A percentile compares a stretch with the other conserved stretches of the same genome.
These are phyloP conservation scores for Mylabris phalerata DNA, from an alignment of 1,140 invertebrate species.

Conservation along the genomic window DNA sequence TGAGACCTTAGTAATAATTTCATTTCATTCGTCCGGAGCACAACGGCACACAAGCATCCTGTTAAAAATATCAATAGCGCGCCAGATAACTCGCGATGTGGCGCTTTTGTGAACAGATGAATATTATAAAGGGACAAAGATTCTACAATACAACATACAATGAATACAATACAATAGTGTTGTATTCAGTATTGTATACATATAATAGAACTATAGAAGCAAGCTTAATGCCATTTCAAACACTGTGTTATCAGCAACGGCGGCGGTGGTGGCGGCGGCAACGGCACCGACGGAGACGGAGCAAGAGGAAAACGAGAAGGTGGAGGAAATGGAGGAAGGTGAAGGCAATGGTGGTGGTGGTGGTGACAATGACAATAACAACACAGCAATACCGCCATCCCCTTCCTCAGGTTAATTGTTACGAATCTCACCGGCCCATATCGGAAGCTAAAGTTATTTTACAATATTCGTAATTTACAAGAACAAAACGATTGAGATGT, in stretches of 20 bases:
- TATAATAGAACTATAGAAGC: conserved; percentile 44
- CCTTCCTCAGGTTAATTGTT: no score
- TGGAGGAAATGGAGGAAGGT: neutral
- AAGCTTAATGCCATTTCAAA: conserved; percentile 45
- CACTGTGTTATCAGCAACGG: conserved; percentile 39
- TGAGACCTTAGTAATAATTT: no score
- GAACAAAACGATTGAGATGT: no score
- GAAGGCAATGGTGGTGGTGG: no score
- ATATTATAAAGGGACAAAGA: conserved; percentile 45
- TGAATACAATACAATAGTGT: conserved; percentile 41
- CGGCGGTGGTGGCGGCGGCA: conserved; percentile 14
- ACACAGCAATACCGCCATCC: no score
- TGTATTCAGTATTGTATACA: conserved; percentile 40
- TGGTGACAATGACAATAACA: no score
- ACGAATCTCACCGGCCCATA: no score
- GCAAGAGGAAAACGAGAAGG: neutral
- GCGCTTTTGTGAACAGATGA: conserved; percentile 42
- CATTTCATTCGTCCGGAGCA: conserved; percentile 1
- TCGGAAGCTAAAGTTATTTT: no score
- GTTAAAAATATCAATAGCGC: conserved; percentile 41
- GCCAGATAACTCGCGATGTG: conserved; percentile 42
- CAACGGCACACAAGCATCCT: conserved; percentile 18
- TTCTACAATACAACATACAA: conserved; percentile 39
- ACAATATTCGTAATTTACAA: no score
- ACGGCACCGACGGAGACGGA: conserved; percentile 4